These are phyloP conservation scores for Oscheius sp. DNA, from an alignment of 2,888 invertebrate species.

Conservation along the genomic window DNA sequence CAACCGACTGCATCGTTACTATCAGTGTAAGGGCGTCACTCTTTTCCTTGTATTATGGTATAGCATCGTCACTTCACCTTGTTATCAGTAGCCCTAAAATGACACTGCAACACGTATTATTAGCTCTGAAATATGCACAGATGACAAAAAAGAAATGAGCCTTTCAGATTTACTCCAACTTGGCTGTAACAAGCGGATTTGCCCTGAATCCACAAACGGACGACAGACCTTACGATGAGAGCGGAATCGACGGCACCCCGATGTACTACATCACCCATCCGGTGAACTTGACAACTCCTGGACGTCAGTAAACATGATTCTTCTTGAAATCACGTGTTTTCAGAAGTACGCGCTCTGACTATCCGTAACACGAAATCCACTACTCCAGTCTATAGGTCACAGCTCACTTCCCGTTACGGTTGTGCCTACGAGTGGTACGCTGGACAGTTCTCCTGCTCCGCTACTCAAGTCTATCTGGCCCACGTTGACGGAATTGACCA, in stretches of 20 bases:
- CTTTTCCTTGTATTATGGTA: too few relatives aligned
- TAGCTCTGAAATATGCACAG: background rate
- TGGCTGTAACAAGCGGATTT: constrained; percentile 48
- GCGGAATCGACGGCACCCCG: constrained; percentile 42
- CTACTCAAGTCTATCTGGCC: constrained; percentile 41
- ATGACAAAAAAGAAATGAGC: background rate
- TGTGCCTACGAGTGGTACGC: constrained; percentile 62
- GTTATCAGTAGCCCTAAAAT: constrained; percentile 35
- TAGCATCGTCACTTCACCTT: background rate
- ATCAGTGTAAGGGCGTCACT: constrained; percentile 43
- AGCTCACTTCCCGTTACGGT: constrained; percentile 52
- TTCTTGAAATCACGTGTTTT: background rate
- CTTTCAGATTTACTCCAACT: constrained; percentile 8
- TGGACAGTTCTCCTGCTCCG: constrained; percentile 57
- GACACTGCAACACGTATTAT: constrained; percentile 4
- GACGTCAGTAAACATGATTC: constrained; percentile 38
- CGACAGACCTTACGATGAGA: constrained; percentile 46
- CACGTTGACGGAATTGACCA: constrained; percentile 61
- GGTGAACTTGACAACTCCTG: constrained; percentile 44
- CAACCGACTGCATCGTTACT: constrained; percentile 54
- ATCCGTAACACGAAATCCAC: constrained; percentile 45
- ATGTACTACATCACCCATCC: constrained; percentile 57
- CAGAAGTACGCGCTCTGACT: constrained; percentile 54
- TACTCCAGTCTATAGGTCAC: constrained; percentile 46
- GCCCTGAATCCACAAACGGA: constrained; percentile 49